Conservation (phyloP, 2,888 invertebrate genomes). For the Perizoma affinitatum region DNA sequence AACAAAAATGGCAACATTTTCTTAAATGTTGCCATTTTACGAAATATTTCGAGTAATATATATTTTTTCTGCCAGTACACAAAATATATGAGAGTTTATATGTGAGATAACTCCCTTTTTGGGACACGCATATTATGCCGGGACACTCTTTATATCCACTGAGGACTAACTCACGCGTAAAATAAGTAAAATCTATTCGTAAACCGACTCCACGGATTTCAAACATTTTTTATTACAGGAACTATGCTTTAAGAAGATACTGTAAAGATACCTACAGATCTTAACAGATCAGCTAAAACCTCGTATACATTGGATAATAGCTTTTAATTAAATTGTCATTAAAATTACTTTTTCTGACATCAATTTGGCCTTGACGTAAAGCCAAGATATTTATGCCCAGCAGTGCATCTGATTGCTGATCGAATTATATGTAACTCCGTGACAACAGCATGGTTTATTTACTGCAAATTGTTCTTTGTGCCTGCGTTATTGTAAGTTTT, state of each 20-base stretch:
- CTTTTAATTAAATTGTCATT: constrained; percentile 7
- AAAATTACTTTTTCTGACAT: constrained; percentile 4
- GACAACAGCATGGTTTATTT: neutral
- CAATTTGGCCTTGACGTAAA: constrained; percentile 5
- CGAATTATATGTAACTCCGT: no score
- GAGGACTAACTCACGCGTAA: neutral
- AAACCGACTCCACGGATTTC: constrained; percentile 51
- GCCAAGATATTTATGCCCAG: neutral
- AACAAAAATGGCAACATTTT: no score
- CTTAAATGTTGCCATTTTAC: no score
- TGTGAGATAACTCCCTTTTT: no score
- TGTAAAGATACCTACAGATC: constrained; percentile 38
- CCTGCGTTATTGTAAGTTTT: no score
- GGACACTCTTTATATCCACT: no score
- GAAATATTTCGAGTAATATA: no score
- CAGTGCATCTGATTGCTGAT: neutral
- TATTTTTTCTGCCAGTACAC: no score
- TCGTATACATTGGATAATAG: constrained; percentile 33
- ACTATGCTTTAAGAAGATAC: constrained; percentile 47
- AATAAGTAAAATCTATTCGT: neutral
- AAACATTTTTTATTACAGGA: constrained; percentile 60
- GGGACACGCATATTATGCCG: no score
- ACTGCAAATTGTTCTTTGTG: constrained; percentile 14
- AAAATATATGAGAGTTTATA: no score
- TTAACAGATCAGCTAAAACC: constrained; percentile 43